Conservation (phyloP, 2,888 invertebrate genomes). For the Andricus quercusramuli region DNA sequence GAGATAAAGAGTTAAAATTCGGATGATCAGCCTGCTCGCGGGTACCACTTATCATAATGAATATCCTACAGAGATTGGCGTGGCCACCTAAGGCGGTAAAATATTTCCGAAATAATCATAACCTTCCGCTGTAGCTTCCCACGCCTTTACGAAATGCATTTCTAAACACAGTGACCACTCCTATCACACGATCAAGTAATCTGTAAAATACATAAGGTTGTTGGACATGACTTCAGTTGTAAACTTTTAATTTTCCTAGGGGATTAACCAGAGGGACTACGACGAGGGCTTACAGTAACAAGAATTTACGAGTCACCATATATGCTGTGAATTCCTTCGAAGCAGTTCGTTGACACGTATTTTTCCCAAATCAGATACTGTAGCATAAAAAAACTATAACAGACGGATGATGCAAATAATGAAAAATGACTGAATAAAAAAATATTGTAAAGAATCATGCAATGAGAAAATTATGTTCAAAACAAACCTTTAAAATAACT, state of each 20-base stretch:
- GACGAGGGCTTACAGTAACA: neutral
- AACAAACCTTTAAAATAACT: no score
- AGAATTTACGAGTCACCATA: neutral
- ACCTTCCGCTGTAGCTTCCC: slow-evolving; percentile 68
- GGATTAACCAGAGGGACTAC: neutral
- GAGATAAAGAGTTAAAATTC: neutral
- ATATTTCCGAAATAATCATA: slow-evolving; percentile 72
- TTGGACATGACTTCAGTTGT: neutral
- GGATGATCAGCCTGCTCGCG: neutral
- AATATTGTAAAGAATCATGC: no score
- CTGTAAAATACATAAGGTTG: slow-evolving; percentile 49
- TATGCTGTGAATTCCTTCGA: neutral
- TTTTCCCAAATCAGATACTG: neutral
- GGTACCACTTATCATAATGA: slow-evolving; percentile 50
- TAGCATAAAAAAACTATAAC: no score
- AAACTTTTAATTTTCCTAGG: neutral
- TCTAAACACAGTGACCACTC: slow-evolving; percentile 54
- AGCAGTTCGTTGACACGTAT: neutral
- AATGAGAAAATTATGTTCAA: no score
- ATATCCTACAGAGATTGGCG: slow-evolving; percentile 40
- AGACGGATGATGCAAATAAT: no score
- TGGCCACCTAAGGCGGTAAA: slow-evolving; percentile 64
- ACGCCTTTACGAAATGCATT: slow-evolving; percentile 63
- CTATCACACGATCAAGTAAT: slow-evolving; percentile 52
- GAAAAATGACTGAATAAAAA: no score